These are phyloP conservation scores for Poecile atricapillus DNA, from an alignment of 2,113 vertebrate species.

Conservation along the genomic window DNA sequence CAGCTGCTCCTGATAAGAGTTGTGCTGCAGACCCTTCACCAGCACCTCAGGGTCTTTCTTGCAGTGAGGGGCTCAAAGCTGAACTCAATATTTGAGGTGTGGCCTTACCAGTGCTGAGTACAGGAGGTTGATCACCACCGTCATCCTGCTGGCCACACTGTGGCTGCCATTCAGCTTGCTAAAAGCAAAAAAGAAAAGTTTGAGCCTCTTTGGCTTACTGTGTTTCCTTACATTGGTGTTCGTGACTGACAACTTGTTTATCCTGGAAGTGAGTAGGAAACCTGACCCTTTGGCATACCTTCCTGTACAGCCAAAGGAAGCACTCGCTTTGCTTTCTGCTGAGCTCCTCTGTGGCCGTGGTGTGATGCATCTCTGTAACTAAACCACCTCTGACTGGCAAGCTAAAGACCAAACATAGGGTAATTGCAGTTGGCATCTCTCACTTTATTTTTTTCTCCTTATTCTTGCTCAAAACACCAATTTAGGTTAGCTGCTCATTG, in stretches of 20 bases:
- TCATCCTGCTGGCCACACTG: background rate
- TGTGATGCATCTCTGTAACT: background rate
- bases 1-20: background rate
- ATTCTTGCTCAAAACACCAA: rapidly evolving
- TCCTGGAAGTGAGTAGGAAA: background rate
- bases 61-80: background rate
- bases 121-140: background rate
- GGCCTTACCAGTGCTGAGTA: background rate
- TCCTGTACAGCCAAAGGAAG: background rate
- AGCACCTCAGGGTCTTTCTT: background rate
- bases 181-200: background rate
- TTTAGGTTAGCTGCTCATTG: background rate
- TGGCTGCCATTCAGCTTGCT: background rate
- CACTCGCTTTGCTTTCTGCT: background rate
- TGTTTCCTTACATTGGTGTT: background rate
- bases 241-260: background rate
- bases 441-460: background rate
- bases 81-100: background rate
- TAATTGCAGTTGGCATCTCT: background rate
- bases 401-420: background rate
- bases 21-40: background rate
- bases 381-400: background rate
- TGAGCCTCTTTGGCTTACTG: background rate
- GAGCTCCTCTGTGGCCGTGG: background rate
- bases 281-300: background rate